Evolutionary conservation across 1,140 invertebrate genomes (phyloP).

Genomic region (Cydia amplana): DNA sequence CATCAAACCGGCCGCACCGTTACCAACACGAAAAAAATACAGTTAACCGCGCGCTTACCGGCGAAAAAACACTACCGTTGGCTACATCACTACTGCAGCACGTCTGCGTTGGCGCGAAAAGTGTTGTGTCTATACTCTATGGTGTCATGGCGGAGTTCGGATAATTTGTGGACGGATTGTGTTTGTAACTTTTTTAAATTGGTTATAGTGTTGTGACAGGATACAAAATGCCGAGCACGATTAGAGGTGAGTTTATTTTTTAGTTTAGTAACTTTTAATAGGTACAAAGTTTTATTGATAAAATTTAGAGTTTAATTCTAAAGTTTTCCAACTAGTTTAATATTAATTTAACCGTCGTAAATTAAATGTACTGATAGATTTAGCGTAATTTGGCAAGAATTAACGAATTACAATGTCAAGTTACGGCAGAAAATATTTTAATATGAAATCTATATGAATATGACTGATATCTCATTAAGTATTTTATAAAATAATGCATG

Average conservation of each 20-base stretch:
- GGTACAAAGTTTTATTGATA: too few relatives aligned
- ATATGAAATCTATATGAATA: too few relatives aligned
- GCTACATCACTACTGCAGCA: slow-evolving; percentile 60
- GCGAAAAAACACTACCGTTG: slow-evolving; percentile 71
- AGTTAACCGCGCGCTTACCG: slow-evolving; percentile 63
- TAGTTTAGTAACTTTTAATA: too few relatives aligned
- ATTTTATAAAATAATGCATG: too few relatives aligned
- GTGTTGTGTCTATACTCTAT: slow-evolving; percentile 34
- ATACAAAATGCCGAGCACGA: slow-evolving; percentile 74
- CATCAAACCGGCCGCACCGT: slow-evolving; percentile 64
- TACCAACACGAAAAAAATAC: slow-evolving; percentile 75
- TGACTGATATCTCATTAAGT: too few relatives aligned
- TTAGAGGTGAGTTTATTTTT: slow-evolving; percentile 62
- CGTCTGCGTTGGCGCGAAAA: slow-evolving; percentile 58
- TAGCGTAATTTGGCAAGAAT: background rate
- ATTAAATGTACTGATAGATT: background rate
- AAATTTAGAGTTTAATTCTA: too few relatives aligned
- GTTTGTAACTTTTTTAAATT: slow-evolving; percentile 51
- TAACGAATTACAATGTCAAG: background rate
- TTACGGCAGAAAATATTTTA: too few relatives aligned
- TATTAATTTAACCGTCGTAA: background rate
- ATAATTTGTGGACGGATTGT: slow-evolving; percentile 55
- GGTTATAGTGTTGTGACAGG: slow-evolving; percentile 52
- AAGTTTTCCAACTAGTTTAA: too few relatives aligned
- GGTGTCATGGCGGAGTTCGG: slow-evolving; percentile 55